Evolutionary conservation across 2,888 invertebrate species (phyloP), one percentile per base, ranked within the genome.

Genomic region (Willowsia nigromaculata): DNA sequence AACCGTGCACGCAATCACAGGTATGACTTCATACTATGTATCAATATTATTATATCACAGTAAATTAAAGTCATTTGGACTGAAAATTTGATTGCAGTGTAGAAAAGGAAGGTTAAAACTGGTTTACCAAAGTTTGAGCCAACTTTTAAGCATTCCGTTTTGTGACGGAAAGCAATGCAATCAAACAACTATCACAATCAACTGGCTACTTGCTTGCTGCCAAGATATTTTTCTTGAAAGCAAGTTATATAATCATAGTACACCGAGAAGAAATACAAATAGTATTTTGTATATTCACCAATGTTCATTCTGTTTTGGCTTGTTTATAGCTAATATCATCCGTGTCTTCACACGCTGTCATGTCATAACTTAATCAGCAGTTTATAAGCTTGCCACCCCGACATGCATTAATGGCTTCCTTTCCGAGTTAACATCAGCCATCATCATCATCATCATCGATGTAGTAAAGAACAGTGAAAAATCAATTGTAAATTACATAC

Each of bases 311-410:
- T 68, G 68, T 37, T n/a, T 68, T 37, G 33, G 43, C 56, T 80
- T 18, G 53, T 80, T 80, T 80, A 43, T 83, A 83, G 15, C 7
- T 0, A 43, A 30, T 37, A 78, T 56, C 53, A 56, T 83, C 71
- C 40, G 25, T 82, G 82, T 83, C 53, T 90, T 90, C 90, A 83
- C 90, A 90, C 90, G 90, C 86, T 90, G 90, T 90, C 90, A 90
- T 85, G 71, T 90, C 89, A 90, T 85, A 82, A 89, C 90, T 87
- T 87, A 86, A 90, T 90, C 83, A 76, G 90, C 50, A 47, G 40
- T 83, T 84, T 83, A 82, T 82, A 78, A 80, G 71, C 43, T 59
- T 74, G 71, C 87, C 87, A 87, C 81, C 87, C 82, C 82, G 47
- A 59, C 62, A 82, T 56, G 62, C 71, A 82, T 37, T 83, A 88